Evolutionary conservation across 2,888 invertebrate genomes (phyloP), one percentile per base, ranked within the genome.

Genomic region (Drosophila demipolita): DNA sequence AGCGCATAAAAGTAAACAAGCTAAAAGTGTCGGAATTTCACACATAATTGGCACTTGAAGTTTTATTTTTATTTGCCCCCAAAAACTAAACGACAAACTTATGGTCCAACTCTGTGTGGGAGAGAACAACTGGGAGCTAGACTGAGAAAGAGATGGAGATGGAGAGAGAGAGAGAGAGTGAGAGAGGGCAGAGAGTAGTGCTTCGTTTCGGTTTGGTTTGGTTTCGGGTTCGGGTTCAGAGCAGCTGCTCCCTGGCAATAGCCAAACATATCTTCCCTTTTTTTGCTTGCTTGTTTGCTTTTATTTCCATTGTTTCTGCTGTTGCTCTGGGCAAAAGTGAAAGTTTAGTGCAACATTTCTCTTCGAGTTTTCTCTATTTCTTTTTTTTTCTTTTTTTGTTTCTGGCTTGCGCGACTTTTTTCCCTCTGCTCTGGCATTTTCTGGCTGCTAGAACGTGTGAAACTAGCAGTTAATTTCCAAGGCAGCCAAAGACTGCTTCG

Each of bases 21-120:
- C 89, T 73, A 79, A 89, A 86, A 86, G 89, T 86, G 85, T 86
- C 84, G 85, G 89, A 86, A 86, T 89, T 85, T 84, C 86, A 88
- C 86, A 87, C 89, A 84, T 87, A 87, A 87, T 87, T 87, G 87
- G 89, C 87, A 87, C 89, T 87, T 87, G 85, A 84, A 87, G 85
- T 87, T 87, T 86, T 83, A 82, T 88, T 86, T 85, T 88, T 82
- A 86, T 88, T 83, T 75, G 62, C 58, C 71, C 36, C 63, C 54
- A 65, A 45, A 78, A 78, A 86, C 83, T 86, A 80, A 85, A 76
- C 85, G 87, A 88, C 88, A 86, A 86, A 86, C 89, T 86, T 86
- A 88, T 88, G 87, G 70, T 71, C 50, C 78, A 72, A 73, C 67
- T 64, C 66, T 61, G 75, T 70, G 74, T 68, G 80, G 58, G 75